phyloP scores from a whole-genome alignment of 2,113 vertebrate genomes.

The Scomber colias region DNA sequence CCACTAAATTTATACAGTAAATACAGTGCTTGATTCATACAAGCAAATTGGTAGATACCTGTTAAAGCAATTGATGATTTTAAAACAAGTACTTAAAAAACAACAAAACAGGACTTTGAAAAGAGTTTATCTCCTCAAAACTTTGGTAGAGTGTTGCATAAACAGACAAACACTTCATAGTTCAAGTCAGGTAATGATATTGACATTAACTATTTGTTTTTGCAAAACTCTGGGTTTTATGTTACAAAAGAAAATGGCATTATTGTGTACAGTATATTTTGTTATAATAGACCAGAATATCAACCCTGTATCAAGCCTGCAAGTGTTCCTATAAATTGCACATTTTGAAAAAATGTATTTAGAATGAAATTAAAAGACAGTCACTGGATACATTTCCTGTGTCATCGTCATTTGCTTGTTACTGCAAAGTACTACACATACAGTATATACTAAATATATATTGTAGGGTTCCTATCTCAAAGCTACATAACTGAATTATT shows the following conservation, averaged over 20 bases:
- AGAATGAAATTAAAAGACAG: constrained; percentile 52
- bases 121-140: constrained; percentile 1
- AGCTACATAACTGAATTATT: constrained; percentile 23
- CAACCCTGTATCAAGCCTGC: constrained; percentile 32
- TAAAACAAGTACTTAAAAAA: constrained; percentile 37
- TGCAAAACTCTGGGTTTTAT: not conserved
- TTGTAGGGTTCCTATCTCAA: constrained; percentile 32
- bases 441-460: constrained; percentile 36
- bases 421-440: constrained; percentile 32
- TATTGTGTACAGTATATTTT: constrained; percentile 16
- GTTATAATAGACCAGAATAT: constrained; percentile 27
- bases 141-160: not conserved
- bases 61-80: constrained; percentile 65
- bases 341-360: constrained; percentile 53
- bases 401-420: constrained; percentile 74
- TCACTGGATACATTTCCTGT: constrained; percentile 91
- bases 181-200: not conserved
- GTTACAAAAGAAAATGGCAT: not conserved
- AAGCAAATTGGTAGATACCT: constrained; percentile 72
- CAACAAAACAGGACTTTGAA: constrained; percentile 10
- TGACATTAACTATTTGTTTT: not conserved
- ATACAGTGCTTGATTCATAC: constrained; percentile 81
- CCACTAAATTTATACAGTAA: constrained; percentile 84
- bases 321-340: constrained; percentile 64
- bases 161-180: not conserved